These are phyloP conservation scores for Mylabris sibirica DNA, from an alignment of 2,888 invertebrate species.

Conservation along the genomic window DNA sequence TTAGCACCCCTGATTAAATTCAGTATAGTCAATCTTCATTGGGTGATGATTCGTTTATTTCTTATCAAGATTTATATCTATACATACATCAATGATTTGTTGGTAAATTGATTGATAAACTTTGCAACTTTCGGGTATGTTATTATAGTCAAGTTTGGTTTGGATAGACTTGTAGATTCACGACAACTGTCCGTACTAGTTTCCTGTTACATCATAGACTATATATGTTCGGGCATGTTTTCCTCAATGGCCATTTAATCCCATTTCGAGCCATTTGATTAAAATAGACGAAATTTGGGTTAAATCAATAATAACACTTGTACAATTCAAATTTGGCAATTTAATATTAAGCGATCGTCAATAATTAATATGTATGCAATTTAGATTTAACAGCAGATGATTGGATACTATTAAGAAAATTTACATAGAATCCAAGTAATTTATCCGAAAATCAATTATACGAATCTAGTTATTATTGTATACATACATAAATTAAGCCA, in stretches of 20 bases:
- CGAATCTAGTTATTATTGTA: constrained; percentile 32
- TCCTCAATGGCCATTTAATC: too few species aligned
- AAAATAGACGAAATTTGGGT: neutral
- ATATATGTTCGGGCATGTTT: too few species aligned
- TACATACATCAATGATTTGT: neutral
- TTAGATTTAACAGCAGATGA: constrained; percentile 28
- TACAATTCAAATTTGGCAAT: constrained; percentile 16
- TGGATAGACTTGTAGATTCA: neutral
- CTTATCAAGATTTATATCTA: neutral
- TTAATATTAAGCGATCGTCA: neutral
- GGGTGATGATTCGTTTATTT: too few species aligned
- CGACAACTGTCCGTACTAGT: neutral
- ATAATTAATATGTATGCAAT: constrained; percentile 20
- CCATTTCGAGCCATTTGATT: neutral
- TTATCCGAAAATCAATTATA: constrained; percentile 32
- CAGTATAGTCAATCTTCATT: too few species aligned
- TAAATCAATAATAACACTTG: constrained; percentile 13
- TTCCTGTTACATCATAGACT: neutral
- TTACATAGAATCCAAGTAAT: constrained; percentile 34
- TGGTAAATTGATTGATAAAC: neutral
- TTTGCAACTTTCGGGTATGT: neutral
- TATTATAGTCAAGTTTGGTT: neutral
- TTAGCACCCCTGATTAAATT: too few species aligned
- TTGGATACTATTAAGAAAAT: constrained; percentile 32
- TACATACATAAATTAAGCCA: neutral